Base-by-base conservation (phyloP, 35 echinoderm and acorn worm genomes). In the Holothuria glaberrima region DNA sequence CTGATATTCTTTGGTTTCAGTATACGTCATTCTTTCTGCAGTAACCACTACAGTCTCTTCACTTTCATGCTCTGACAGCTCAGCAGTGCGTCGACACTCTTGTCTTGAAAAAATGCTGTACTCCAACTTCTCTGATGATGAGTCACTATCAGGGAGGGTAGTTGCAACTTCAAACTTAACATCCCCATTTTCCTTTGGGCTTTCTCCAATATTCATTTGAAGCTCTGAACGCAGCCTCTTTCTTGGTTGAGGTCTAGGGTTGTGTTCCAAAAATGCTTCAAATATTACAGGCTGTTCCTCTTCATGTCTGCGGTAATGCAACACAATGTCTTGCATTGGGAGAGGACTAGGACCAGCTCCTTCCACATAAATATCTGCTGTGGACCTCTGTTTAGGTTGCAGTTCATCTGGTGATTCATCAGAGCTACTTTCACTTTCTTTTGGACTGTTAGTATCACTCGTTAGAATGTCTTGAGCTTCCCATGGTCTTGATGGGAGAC, bases 41-140 rank as follows among this genome's bases (percentile, higher is more conserved):
- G 50, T 14, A 54, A 54, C 50, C 50, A 14, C 0, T 9, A 54
- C 16, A 17, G 1, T 84, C 80, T 84, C 31, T 22, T 30, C 30
- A 82, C 50, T 54, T 9, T 54, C 50, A 5, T 0, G 50, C 12
- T 14, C 50, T 17, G 13, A 5, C 5, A 54, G 50, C 50, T 54
- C 3, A 9, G 77, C 36, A 61, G 46, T 84, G 29, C 27, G 12
- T 59, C 50, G 74, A 57, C 57, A 62, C 32, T 84, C 57, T 30
- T 84, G 20, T 12, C 57, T 63, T 32, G 80, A 84, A 84, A 84
- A 84, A 13, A 84, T 61, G 59, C 33, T 61, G 35, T 84, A 84
- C 30, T 84, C 54, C 52, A 84, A 17, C 57, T 84, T 54, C 24
- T 84, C 80, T 31, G 80, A 61, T 30, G 80, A 84, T 31, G 30